A percentile compares a stretch with the other conserved stretches of the same genome.
phyloP scores from a whole-genome alignment of 2,888 invertebrate species.

The Mesorhabditis sp. region DNA sequence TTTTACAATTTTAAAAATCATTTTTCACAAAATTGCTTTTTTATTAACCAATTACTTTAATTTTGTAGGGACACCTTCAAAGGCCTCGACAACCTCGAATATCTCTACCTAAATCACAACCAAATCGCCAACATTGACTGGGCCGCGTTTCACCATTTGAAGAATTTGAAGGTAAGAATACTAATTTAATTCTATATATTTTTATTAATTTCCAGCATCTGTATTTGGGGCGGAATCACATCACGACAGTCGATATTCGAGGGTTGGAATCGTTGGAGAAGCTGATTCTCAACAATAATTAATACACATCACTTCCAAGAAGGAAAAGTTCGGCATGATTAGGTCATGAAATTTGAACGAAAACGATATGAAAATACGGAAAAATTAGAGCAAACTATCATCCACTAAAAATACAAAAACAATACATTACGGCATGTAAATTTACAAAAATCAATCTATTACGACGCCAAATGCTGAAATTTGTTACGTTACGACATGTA shows the following conservation, averaged over 20 bases:
- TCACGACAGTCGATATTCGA: conserved; percentile 19
- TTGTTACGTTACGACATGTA: background rate
- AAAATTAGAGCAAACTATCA: too few relatives aligned
- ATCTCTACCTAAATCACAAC: conserved; percentile 48
- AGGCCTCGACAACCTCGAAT: conserved; percentile 56
- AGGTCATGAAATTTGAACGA: background rate
- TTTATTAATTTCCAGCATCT: background rate
- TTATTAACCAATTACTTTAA: background rate
- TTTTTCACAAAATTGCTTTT: background rate
- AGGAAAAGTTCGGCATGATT: background rate
- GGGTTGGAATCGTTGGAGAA: conserved; percentile 38
- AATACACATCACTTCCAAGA: too few relatives aligned
- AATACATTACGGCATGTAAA: background rate
- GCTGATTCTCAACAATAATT: conserved; percentile 54
- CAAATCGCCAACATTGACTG: conserved; percentile 37
- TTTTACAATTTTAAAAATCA: too few relatives aligned
- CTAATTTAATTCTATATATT: background rate
- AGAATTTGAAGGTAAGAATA: conserved; percentile 31
- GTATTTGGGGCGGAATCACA: background rate
- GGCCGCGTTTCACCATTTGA: conserved; percentile 40
- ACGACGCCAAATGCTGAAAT: background rate
- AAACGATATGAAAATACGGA: too few relatives aligned
- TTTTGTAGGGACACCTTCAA: conserved; percentile 40
- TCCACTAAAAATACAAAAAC: too few relatives aligned
- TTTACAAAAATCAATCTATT: background rate